Conservation (phyloP, 1,140 invertebrate genomes). For the Leptopilina boulardi region DNA sequence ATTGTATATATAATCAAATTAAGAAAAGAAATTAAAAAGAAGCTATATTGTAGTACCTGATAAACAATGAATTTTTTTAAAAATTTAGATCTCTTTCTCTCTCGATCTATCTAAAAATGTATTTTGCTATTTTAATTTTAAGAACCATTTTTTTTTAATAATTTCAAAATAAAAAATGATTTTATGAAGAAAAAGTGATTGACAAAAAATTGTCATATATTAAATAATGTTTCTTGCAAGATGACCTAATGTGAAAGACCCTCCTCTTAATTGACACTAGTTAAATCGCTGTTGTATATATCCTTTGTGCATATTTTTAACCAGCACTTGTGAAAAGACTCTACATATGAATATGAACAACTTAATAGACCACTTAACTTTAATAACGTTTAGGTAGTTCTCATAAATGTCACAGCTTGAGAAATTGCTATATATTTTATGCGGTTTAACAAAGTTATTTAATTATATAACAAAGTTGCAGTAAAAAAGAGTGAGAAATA, state of each 20-base stretch:
- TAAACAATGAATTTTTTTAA: no score
- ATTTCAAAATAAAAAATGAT: background rate
- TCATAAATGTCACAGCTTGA: background rate
- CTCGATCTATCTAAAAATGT: no score
- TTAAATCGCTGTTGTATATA: constrained; percentile 5
- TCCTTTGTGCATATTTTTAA: constrained; percentile 28
- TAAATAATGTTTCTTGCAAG: constrained; percentile 1
- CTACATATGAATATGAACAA: constrained; percentile 36
- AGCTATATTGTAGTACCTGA: no score
- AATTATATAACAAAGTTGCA: background rate
- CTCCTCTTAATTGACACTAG: constrained; percentile 18
- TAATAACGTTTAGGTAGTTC: constrained; percentile 45
- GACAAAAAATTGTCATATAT: background rate
- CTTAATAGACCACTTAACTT: constrained; percentile 54
- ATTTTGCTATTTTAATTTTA: no score
- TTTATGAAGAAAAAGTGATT: background rate
- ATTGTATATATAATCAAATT: no score
- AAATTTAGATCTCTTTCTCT: no score
- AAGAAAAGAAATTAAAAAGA: no score
- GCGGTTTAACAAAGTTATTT: background rate
- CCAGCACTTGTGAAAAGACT: constrained; percentile 15
- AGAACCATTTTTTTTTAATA: no score
- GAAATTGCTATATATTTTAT: background rate
- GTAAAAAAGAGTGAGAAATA: background rate
- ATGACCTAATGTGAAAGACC: background rate